phyloP scores from a whole-genome alignment of 2,113 vertebrate species.

The Seriola dumerili region DNA sequence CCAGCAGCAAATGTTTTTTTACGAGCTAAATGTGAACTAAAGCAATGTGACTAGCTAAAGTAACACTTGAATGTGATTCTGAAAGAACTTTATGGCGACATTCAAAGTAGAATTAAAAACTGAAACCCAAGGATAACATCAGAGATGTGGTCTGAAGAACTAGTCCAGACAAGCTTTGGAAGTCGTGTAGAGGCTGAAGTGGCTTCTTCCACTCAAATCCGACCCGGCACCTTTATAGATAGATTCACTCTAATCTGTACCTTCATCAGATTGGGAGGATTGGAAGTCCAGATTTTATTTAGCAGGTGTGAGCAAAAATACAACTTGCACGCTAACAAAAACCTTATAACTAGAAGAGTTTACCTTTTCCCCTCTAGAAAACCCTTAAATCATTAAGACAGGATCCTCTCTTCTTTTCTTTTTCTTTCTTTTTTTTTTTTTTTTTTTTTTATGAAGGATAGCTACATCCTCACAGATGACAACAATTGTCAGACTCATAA shows the following conservation, averaged over 20 bases:
- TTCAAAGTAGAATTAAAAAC: slow-evolving; percentile 46
- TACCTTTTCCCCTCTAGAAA: slow-evolving; percentile 55
- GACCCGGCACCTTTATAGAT: slow-evolving; percentile 15
- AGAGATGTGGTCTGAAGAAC: slow-evolving; percentile 25
- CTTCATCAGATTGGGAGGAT: slow-evolving; percentile 52
- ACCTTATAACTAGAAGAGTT: slow-evolving; percentile 28
- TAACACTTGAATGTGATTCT: slow-evolving; percentile 29
- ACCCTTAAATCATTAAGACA: slow-evolving; percentile 43
- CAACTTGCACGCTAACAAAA: slow-evolving; percentile 47
- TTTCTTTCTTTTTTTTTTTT: slow-evolving; percentile 1
- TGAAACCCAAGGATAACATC: neutral
- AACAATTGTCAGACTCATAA: slow-evolving; percentile 59
- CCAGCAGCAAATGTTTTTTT: slow-evolving; percentile 37
- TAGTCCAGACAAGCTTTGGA: neutral
- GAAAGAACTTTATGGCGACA: slow-evolving; percentile 29
- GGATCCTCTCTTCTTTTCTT: neutral
- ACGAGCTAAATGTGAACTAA: slow-evolving; percentile 17
- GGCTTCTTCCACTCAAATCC: neutral
- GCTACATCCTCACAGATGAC: slow-evolving; percentile 52
- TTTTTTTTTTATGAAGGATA: slow-evolving; percentile 36
- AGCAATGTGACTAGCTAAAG: neutral
- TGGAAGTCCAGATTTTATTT: slow-evolving; percentile 61
- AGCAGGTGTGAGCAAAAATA: slow-evolving; percentile 47
- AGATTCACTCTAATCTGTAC: slow-evolving; percentile 4
- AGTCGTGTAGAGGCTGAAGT: neutral